Percentiles rank a stretch among this genome's conserved stretches.
phyloP scores from a whole-genome alignment of 2,113 vertebrate genomes.

The human region GRCh38 chr4:108306501-108307000 shows the following conservation, averaged over 20 bases:
- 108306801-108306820: neutral
- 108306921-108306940: neutral
- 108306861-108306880: neutral
- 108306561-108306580: neutral
- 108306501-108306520: neutral
- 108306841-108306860: neutral
- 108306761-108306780: neutral
- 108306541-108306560: neutral
- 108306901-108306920: neutral
- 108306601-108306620: neutral
- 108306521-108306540: neutral
- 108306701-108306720: neutral
- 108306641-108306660: neutral
- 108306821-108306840: neutral
- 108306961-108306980: neutral
- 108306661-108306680: neutral
- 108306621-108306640: neutral
- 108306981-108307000: neutral
- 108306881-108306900: neutral
- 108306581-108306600: neutral
- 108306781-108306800: neutral
- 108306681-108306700: neutral
- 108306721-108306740: neutral
- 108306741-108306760: neutral
- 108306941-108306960: neutral